phyloP scores from a whole-genome alignment of 2,888 invertebrate species.

The Cetonia aurata region DNA sequence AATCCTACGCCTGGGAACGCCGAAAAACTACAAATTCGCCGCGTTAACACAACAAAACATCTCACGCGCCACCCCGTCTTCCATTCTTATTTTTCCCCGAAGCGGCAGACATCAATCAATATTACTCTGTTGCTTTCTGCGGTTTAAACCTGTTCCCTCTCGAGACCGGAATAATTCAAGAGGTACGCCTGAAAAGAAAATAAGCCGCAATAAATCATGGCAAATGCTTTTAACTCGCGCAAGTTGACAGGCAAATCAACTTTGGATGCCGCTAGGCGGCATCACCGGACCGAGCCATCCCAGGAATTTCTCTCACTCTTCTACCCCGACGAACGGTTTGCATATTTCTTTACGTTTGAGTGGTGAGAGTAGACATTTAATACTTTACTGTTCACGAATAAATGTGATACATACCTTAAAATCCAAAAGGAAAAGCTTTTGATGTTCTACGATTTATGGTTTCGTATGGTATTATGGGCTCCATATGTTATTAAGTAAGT shows the following conservation, averaged over 20 bases:
- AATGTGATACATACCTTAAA: no score
- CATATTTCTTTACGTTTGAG: constrained; percentile 29
- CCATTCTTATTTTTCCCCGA: constrained; percentile 3
- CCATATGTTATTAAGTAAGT: no score
- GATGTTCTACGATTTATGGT: no score
- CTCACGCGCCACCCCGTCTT: neutral
- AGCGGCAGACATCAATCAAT: constrained; percentile 34
- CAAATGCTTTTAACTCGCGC: constrained; percentile 40
- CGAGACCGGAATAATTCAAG: constrained; percentile 37
- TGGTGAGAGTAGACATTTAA: no score
- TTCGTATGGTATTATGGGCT: no score
- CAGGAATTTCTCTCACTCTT: constrained; percentile 21
- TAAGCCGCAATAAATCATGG: constrained; percentile 41
- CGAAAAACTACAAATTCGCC: constrained; percentile 10
- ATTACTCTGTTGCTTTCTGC: constrained; percentile 41
- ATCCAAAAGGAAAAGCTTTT: no score
- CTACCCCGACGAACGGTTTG: constrained; percentile 1
- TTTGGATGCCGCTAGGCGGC: constrained; percentile 31
- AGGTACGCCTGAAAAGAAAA: constrained; percentile 37
- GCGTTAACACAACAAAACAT: constrained; percentile 31
- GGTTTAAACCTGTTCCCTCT: constrained; percentile 38
- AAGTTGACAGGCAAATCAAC: constrained; percentile 42
- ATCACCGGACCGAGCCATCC: constrained; percentile 1
- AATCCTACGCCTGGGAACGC: no score
- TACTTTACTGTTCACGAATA: no score